Evolutionary conservation across 2,888 invertebrate genomes (phyloP), one percentile per base, ranked within the genome.

Genomic region (Pristionchus fissidentatus): DNA sequence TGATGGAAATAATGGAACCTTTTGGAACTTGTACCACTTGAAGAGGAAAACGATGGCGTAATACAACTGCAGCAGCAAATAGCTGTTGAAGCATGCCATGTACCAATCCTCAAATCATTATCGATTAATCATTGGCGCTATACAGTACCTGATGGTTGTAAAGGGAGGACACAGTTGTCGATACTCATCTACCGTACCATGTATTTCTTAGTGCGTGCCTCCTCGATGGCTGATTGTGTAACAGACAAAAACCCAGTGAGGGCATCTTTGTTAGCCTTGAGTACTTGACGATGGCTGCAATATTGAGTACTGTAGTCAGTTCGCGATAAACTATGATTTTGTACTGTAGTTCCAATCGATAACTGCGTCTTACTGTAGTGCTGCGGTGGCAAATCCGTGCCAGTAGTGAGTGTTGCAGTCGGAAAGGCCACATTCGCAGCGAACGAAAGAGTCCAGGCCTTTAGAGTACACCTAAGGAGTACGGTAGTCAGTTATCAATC

Each of bases 341-440:
- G n/a, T 73, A 8, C n/a, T 3, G 13, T 26, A 5, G 46, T 4
- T 49, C 49, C 19, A 19, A 49, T 29, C 38, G 29, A 7, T 35
- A 1, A 43, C 2, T 5, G 26, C 1, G 19, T 49, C 75, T 46
- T 49, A 77, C 75, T 49, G 46, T 77, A 77, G 49, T 15, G 75
- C 75, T 0, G 75, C 75, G 19, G 49, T 49, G 3, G 46, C 26
- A 49, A 77, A 77, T 49, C 75, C 75, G 49, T 46, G 49, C 75
- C 46, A 77, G 75, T 4, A 77, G 75, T 77, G 75, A 5, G 75
- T 26, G 75, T 77, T 77, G 75, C 75, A 77, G 49, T 77, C 49
- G 49, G 49, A n/a, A 0, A 32, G 32, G 5, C 29, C 19, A 19
- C 75, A 77, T 22, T 77, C 75, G 29, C 75, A 77, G 8, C 75